Base-by-base conservation (phyloP, 2,888 invertebrate genomes). In the Leptodirus hochenwartii region DNA sequence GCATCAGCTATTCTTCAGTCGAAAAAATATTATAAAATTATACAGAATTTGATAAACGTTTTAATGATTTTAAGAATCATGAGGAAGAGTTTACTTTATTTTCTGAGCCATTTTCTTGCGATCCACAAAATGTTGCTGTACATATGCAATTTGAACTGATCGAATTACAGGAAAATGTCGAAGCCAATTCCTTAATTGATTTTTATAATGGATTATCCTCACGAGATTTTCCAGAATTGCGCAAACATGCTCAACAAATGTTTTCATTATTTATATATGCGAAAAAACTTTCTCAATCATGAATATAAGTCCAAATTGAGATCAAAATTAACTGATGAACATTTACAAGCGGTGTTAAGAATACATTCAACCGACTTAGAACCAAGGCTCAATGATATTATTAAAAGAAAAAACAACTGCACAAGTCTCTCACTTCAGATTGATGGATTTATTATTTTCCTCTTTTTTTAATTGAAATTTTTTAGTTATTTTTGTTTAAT, bases 101-200 rank as follows among this genome's bases (percentile, higher is more conserved):
- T 26, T 26, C 27, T 6, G 27, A 26, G 12, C 27, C 27, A 26
- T 26, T 26, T 26, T 26, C 13, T 26, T 26, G 27, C 27, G 15
- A 26, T 26, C 27, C 14, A 15, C 27, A n/a, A 6, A n/a, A 26
- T n/a, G 27, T 26, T 26, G 10, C n/a, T n/a, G 24, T 11, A 24
- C 6, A 24, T n/a, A n/a, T n/a, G n/a, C n/a, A n/a, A n/a, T n/a
- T n/a, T 20, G 20, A 20, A 20, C n/a, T 20, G 20, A 20, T 6
- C 6, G 20, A 20, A 20, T 20, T 20, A 20, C 20, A 20, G 20
- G 20, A 20, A 20, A 20, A n/a, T 20, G 20, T 20, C 20, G 20
- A 20, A 8, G 20, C 8, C 20, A 20, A 20, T n/a, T 20, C n/a
- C 20, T 20, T 20, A 20, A 20, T 20, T n/a, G 20, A 20, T 20